phyloP scores from a whole-genome alignment of 2,888 invertebrate genomes.

The Ormyrus rosae region DNA sequence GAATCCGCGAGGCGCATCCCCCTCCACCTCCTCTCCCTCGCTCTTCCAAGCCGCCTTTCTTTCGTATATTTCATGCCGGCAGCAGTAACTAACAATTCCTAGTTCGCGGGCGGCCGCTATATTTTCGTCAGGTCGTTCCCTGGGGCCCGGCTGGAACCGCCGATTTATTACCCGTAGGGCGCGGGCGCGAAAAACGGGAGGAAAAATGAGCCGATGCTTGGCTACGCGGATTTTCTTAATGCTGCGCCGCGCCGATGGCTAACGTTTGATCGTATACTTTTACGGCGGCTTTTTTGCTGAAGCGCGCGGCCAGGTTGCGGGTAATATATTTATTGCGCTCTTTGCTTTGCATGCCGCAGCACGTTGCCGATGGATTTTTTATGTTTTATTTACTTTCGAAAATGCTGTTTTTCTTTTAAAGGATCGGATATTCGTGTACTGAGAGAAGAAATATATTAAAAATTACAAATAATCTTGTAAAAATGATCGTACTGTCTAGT shows the following conservation, averaged over 20 bases:
- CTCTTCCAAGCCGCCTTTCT: slow-evolving; percentile 48
- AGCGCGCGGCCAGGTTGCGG: no score
- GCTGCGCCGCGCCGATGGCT: neutral
- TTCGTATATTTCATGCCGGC: slow-evolving; percentile 69
- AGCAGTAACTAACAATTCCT: slow-evolving; percentile 73
- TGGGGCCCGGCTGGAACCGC: slow-evolving; percentile 66
- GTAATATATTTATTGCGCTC: no score
- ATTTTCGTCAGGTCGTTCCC: slow-evolving; percentile 73
- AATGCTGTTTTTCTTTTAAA: no score
- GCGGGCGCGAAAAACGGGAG: neutral
- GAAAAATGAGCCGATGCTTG: neutral
- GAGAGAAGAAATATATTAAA: no score
- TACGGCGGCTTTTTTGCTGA: neutral
- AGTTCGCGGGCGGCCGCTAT: slow-evolving; percentile 72
- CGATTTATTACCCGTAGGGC: slow-evolving; percentile 67
- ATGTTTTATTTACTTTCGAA: no score
- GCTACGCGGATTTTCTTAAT: neutral
- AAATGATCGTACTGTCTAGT: no score
- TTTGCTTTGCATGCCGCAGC: no score
- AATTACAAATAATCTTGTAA: no score
- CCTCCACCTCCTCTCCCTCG: slow-evolving; percentile 52
- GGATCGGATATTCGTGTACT: no score
- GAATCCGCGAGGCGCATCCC: slow-evolving; percentile 60
- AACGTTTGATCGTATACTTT: neutral
- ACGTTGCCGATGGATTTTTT: no score